Evolutionary conservation across 2,113 vertebrate genomes (phyloP).

Genomic region (Donacobius atricapilla): DNA sequence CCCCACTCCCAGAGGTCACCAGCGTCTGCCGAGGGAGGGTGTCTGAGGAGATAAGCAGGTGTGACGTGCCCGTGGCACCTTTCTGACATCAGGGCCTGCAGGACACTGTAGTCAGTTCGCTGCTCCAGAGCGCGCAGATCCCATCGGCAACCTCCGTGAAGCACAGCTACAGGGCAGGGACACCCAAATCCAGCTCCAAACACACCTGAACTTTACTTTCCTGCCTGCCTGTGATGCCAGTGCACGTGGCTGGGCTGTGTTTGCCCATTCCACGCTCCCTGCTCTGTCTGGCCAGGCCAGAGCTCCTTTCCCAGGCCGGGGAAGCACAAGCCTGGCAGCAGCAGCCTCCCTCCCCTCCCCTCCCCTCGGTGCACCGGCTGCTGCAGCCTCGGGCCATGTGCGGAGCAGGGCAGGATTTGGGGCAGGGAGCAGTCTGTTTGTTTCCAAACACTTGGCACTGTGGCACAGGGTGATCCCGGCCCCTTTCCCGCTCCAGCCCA

Average conservation of each 20-base stretch:
- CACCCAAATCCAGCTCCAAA: not conserved
- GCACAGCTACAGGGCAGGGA: not conserved
- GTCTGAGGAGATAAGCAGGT: not conserved
- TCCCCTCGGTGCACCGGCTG: not conserved
- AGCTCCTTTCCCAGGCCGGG: not conserved
- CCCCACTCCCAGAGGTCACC: not conserved
- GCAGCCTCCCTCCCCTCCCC: not conserved
- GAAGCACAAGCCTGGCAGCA: not conserved
- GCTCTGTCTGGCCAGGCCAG: not conserved
- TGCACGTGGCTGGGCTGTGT: not conserved
- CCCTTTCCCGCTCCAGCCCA: not conserved
- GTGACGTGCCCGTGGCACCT: rapidly evolving
- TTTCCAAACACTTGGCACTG: not conserved
- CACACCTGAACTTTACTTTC: not conserved
- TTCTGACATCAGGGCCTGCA: not conserved
- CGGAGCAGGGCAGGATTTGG: not conserved
- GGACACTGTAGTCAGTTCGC: rapidly evolving
- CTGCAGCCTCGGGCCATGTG: not conserved
- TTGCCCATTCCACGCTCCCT: not conserved
- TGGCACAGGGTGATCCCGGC: not conserved
- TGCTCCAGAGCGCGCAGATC: not conserved
- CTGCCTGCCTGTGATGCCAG: not conserved
- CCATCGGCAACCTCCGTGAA: not conserved
- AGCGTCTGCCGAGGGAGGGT: too few relatives aligned
- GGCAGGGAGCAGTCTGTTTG: constrained; percentile 18